A percentile compares a stretch with the other conserved stretches of the same genome.
phyloP scores from a whole-genome alignment of 1,140 invertebrate genomes.

The Sarcophaga bullata region DNA sequence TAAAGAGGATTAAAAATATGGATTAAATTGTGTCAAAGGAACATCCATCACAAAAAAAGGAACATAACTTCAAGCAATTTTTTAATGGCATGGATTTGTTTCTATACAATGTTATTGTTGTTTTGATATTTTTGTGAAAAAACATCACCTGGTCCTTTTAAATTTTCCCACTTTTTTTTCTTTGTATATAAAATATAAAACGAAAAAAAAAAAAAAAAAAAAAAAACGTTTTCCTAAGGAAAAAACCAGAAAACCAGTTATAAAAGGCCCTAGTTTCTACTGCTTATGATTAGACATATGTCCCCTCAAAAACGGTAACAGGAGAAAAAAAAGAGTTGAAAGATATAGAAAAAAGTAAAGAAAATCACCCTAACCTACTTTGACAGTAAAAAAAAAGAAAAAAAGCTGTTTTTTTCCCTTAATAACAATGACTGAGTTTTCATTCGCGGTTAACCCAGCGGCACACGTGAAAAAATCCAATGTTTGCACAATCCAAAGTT shows the following conservation, averaged over 20 bases:
- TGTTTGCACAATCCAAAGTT: slow-evolving; percentile 36
- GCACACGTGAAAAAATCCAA: not conserved
- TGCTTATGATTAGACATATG: slow-evolving; percentile 28
- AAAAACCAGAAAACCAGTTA: not conserved
- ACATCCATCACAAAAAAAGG: not conserved
- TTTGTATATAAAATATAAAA: not conserved
- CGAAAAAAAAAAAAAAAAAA: too few species aligned
- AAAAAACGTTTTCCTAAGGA: not conserved
- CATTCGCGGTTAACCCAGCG: slow-evolving; percentile 31
- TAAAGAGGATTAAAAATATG: slow-evolving; percentile 36
- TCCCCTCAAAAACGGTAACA: not conserved
- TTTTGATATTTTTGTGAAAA: not conserved
- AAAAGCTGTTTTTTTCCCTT: slow-evolving; percentile 22
- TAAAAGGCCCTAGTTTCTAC: not conserved
- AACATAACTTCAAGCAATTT: not conserved
- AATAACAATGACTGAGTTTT: slow-evolving; percentile 26
- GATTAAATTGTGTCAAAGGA: not conserved
- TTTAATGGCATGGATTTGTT: not conserved
- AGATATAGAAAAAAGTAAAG: not conserved
- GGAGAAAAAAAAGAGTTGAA: slow-evolving; percentile 4
- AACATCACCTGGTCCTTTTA: slow-evolving; percentile 30
- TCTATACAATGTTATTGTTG: not conserved
- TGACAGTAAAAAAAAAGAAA: slow-evolving; percentile 1
- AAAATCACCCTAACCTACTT: slow-evolving; percentile 26
- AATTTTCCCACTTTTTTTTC: not conserved